Evolutionary conservation across 2,888 invertebrate species (phyloP), one percentile per base, ranked within the genome.

Genomic region (Lasioglossum leucozonium): DNA sequence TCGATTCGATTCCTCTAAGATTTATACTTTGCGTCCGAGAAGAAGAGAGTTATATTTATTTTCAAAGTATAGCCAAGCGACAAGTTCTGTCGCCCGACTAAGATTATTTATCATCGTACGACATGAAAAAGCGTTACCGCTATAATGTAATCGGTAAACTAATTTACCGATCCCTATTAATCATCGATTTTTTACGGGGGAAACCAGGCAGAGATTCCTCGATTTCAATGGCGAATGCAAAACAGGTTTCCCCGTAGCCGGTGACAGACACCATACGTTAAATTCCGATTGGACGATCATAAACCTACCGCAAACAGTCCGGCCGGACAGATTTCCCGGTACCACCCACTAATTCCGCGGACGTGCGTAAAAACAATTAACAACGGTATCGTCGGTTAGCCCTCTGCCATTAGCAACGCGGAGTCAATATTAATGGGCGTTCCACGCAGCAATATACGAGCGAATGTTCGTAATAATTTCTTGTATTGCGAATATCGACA

Each of bases 321-420:
- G 6, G 3, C 8, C 37, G 30, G 8, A 42, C 72, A 47, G 30
- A 47, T 26, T 30, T 51, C 30, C 72, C 47, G 18, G 44, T 72
- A n/a, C 47, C 72, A n/a, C 72, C 72, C 30, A 47, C 44, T 42
- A 47, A 47, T 72, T 34, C 11, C 44, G 30, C 11, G 72, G 30
- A 47, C 44, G 44, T 22, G 44, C 18, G 30, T 51, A 72, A 47
- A 47, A 72, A 72, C 47, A 22, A 72, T 72, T 72, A 72, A 72
- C 47, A 22, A 44, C 44, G 22, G 30, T 1, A 22, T 47, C 44
- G 18, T 47, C 30, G 2, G 44, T 47, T 47, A 30, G 8, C 30
- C 34, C 22, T 18, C 72, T 47, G 18, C 18, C 18, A 47, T 71
- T 44, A 30, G 26, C 6, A 58, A 26, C 42, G 42, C 71, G 42